Conservation (phyloP, 2,888 invertebrate genomes). For the Caenorhabditis afra region DNA sequence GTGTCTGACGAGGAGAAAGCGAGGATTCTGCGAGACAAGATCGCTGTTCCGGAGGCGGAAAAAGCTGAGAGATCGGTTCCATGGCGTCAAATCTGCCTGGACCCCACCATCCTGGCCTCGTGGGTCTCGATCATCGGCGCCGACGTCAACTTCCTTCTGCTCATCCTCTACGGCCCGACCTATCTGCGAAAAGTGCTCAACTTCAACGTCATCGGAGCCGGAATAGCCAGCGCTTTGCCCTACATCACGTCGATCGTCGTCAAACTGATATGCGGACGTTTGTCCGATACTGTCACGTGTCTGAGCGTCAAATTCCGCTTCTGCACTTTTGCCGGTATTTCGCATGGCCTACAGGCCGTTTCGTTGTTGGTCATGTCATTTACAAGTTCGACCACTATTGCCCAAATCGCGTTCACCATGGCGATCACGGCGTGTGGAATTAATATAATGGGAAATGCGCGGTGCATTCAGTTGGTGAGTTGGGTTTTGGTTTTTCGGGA, state of each 20-base stretch:
- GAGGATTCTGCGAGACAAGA: background rate
- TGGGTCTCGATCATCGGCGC: conserved; percentile 23
- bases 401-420: conserved; percentile 59
- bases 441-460: conserved; percentile 60
- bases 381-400: conserved; percentile 28
- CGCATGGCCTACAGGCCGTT: conserved; percentile 65
- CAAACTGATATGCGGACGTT: conserved; percentile 60
- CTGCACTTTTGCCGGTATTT: conserved; percentile 61
- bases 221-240: conserved; percentile 62
- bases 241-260: conserved; percentile 52
- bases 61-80: conserved; percentile 26
- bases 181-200: conserved; percentile 58
- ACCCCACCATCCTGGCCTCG: conserved; percentile 7
- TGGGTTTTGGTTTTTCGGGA: no score
- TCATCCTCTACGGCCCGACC: conserved; percentile 38
- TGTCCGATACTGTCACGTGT: conserved; percentile 58
- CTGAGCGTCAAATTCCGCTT: conserved; percentile 55
- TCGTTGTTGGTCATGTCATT: conserved; percentile 61
- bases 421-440: conserved; percentile 59
- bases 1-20: background rate
- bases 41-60: background rate
- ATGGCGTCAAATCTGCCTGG: conserved; percentile 34
- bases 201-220: conserved; percentile 59
- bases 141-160: conserved; percentile 13
- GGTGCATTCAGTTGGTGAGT: conserved; percentile 55